Evolutionary conservation across 2,113 vertebrate genomes (phyloP), one percentile per base, ranked within the genome.

Genomic region (Phaethornis superciliosus): DNA sequence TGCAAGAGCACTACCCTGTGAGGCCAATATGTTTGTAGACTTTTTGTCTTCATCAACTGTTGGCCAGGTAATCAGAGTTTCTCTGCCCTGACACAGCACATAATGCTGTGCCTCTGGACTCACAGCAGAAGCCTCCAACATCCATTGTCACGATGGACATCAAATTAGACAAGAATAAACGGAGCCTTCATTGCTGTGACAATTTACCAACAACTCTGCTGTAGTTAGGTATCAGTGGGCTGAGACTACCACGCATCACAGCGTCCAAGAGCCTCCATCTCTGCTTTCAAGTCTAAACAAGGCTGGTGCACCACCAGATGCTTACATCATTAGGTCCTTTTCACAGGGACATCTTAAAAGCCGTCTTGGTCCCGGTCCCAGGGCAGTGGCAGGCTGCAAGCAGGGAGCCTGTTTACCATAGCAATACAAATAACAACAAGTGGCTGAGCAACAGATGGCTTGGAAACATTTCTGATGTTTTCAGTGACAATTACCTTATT

Each of bases 101-200:
- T 19, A 35, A 44, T 4, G 2, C 24, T 33, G 30, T 28, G 8
- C n/a, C 51, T 68, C 71, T 64, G 54, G 33, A 28, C 33, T 83
- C 59, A 44, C 44, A 80, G 71, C 67, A 92, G 78, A 81, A 78
- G 37, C 47, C 47, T 51, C 71, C 58, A 76, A 81, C 44, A 12
- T 46, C 55, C 0, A 0, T 21, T 62, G 46, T 58, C 69, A 37
- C 6, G 3, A 46, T 0, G 18, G 37, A 44, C 40, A 22, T 27
- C 23, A 67, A 46, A 75, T 24, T 75, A 67, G 59, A 69, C 11
- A 58, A 21, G 51, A 92, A 65, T 49, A 56, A 62, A 42, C 9
- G 67, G 30, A 23, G 9, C 3, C 12, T 72, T 72, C 17, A 6
- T 16, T 65, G 44, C 47, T 58, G n/a, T 6, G 4, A 69, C 46